These are phyloP conservation scores for Megastigmus dorsalis DNA, from an alignment of 2,888 invertebrate species.

Conservation along the genomic window DNA sequence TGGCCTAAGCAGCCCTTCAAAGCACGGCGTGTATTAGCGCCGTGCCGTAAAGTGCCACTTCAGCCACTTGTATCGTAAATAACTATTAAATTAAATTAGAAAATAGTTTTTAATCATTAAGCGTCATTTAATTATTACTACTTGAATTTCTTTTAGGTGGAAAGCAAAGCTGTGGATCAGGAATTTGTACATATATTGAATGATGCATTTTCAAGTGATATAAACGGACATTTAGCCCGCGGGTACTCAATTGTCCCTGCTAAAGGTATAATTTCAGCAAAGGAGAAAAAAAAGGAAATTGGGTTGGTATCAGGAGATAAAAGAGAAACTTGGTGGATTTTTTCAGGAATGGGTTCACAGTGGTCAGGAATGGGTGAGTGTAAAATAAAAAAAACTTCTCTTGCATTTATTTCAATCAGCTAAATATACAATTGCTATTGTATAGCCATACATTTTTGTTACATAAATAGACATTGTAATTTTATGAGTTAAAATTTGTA, in stretches of 20 bases:
- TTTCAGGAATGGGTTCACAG: conserved; percentile 93
- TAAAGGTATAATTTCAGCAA: conserved; percentile 58
- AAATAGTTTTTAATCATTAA: too few species aligned
- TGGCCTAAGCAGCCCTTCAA: too few species aligned
- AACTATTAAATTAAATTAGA: too few species aligned
- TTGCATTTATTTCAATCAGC: too few species aligned
- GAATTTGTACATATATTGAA: conserved; percentile 80
- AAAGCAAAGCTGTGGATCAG: conserved; percentile 78
- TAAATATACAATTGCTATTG: not conserved
- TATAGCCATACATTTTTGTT: not conserved
- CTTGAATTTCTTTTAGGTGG: conserved; percentile 68
- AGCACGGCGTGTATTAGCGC: too few species aligned
- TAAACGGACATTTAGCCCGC: conserved; percentile 82
- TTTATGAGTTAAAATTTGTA: too few species aligned
- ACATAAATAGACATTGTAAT: too few species aligned
- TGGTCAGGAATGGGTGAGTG: conserved; percentile 88
- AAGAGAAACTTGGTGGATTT: conserved; percentile 90
- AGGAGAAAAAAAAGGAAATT: conserved; percentile 74
- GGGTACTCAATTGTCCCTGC: conserved; percentile 81
- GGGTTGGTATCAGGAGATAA: conserved; percentile 79
- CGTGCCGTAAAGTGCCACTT: too few species aligned
- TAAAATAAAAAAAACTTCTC: too few species aligned
- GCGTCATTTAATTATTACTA: too few species aligned
- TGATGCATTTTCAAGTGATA: conserved; percentile 77
- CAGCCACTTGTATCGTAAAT: too few species aligned